A percentile compares a stretch with the other conserved stretches of the same genome.
phyloP scores from a whole-genome alignment of 2,888 invertebrate genomes.

The Brachycybe producta region DNA sequence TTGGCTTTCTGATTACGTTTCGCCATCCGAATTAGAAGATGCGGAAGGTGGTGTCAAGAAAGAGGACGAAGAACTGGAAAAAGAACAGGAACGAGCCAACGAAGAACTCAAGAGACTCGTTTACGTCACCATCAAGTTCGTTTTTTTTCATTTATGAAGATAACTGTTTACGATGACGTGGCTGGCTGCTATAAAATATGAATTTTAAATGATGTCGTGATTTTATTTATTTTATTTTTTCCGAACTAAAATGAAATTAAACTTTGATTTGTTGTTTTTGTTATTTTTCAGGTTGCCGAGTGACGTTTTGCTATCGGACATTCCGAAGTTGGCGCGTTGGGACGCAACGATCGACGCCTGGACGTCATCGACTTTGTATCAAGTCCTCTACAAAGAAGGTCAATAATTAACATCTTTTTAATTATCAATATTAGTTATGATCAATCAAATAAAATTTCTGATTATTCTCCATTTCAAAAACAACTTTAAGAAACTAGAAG shows the following conservation, averaged over 20 bases:
- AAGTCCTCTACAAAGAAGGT: neutral
- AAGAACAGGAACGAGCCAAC: neutral
- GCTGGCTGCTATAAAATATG: neutral
- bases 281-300: no score
- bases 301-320: neutral
- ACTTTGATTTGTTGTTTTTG: no score
- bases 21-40: neutral
- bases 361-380: neutral
- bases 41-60: neutral
- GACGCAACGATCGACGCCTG: neutral
- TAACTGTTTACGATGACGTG: no score
- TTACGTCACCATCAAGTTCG: neutral
- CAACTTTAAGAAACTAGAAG: neutral
- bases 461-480: no score
- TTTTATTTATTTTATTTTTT: no score
- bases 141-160: no score
- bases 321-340: neutral
- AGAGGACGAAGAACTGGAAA: neutral
- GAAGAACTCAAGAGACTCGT: neutral
- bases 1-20: neutral
- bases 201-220: neutral
- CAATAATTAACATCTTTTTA: no score
- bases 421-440: no score
- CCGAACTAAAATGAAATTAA: no score
- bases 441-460: neutral